These are phyloP conservation scores for Catocala fraxini DNA, from an alignment of 2,888 invertebrate genomes.

Conservation along the genomic window DNA sequence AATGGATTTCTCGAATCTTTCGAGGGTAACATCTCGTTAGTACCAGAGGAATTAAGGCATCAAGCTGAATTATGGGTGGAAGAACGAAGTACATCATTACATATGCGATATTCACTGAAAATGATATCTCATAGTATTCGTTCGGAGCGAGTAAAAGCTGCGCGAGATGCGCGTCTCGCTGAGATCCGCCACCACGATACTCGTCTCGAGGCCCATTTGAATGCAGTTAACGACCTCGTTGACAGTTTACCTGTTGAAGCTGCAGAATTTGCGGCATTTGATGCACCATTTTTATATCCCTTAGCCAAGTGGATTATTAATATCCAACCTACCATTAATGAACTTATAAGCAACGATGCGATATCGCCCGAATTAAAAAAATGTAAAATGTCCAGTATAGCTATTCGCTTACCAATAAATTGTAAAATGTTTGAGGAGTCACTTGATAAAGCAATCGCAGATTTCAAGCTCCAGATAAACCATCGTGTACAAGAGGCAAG, in stretches of 20 bases:
- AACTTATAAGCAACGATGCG: constrained; percentile 49
- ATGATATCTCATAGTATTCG: constrained; percentile 71
- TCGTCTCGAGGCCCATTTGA: constrained; percentile 69
- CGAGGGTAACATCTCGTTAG: constrained; percentile 58
- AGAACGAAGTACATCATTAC: constrained; percentile 61
- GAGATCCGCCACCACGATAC: constrained; percentile 69
- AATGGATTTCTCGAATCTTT: constrained; percentile 78
- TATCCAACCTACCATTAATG: constrained; percentile 59
- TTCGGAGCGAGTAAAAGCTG: constrained; percentile 67
- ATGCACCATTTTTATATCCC: constrained; percentile 68
- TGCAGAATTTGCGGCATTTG: constrained; percentile 59
- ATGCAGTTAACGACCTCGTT: constrained; percentile 64
- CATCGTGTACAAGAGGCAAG: constrained; percentile 70
- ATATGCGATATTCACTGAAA: constrained; percentile 72
- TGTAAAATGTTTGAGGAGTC: constrained; percentile 68
- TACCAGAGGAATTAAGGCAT: constrained; percentile 65
- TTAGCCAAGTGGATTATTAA: constrained; percentile 60
- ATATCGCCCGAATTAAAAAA: constrained; percentile 61
- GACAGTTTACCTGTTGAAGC: constrained; percentile 61
- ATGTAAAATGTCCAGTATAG: constrained; percentile 74
- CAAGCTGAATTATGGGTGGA: constrained; percentile 72
- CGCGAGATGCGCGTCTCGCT: constrained; percentile 60
- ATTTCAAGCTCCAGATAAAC: constrained; percentile 59
- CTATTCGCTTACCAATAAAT: constrained; percentile 65
- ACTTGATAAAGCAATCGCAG: constrained; percentile 55